Conservation (phyloP, 2,888 invertebrate genomes). For the Aporophyla lueneburgensis region DNA sequence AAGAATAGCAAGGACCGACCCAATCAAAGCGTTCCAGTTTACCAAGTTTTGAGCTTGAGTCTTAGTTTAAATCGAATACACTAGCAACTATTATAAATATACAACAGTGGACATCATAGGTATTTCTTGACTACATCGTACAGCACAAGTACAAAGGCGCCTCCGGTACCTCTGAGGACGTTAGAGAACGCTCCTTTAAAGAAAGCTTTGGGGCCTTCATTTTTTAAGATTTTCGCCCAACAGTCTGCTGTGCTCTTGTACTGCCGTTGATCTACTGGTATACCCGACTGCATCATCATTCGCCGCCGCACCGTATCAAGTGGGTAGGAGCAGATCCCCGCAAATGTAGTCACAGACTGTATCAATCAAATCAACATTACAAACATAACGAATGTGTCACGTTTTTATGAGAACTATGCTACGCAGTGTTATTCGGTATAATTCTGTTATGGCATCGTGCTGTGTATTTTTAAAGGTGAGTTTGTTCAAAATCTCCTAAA, state of each 20-base stretch:
- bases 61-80: background rate
- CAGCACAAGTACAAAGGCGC: conserved; percentile 96
- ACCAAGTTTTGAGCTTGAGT: background rate
- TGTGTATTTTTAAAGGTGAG: background rate
- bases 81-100: background rate
- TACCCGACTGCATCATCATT: conserved; percentile 99
- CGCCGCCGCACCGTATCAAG: conserved; percentile 98
- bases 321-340: conserved; percentile 98
- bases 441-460: too few species aligned
- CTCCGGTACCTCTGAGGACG: conserved; percentile 97
- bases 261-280: conserved; percentile 93
- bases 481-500: too few species aligned
- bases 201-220: conserved; percentile 96
- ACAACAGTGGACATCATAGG: conserved; percentile 77
- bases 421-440: background rate
- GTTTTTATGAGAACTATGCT: background rate
- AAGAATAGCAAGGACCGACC: background rate
- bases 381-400: background rate
- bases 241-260: conserved; percentile 98
- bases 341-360: conserved; percentile 92
- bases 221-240: conserved; percentile 94
- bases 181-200: conserved; percentile 99
- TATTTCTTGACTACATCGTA: conserved; percentile 96
- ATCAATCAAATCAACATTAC: conserved; percentile 7
- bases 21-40: background rate